These are phyloP conservation scores for Calcarius ornatus DNA, from an alignment of 2,113 vertebrate genomes.

Conservation along the genomic window DNA sequence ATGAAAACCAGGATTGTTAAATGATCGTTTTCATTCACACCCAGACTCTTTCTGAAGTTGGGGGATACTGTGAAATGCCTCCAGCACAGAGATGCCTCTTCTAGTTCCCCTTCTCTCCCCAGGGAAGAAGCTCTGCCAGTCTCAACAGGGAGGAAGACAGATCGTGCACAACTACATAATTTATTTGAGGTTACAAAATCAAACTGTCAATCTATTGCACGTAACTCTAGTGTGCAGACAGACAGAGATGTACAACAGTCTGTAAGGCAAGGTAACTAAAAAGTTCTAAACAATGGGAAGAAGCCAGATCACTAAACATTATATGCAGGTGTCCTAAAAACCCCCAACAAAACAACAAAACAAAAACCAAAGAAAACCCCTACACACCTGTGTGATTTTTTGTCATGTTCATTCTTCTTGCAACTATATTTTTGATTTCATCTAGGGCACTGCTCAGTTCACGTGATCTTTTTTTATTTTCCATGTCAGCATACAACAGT, in stretches of 20 bases:
- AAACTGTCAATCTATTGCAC: neutral
- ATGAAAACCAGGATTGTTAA: neutral
- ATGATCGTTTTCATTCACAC: neutral
- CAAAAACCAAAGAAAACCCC: neutral
- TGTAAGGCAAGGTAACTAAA: neutral
- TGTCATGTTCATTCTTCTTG: neutral
- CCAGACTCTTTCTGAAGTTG: neutral
- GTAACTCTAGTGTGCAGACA: neutral
- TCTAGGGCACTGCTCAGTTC: conserved; percentile 66
- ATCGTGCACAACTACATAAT: neutral
- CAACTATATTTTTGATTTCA: conserved; percentile 53
- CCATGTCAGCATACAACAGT: conserved; percentile 66
- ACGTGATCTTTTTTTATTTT: conserved; percentile 53
- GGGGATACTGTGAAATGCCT: neutral
- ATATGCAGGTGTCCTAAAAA: neutral
- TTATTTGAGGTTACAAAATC: neutral
- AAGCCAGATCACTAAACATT: neutral
- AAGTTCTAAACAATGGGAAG: neutral
- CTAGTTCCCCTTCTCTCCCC: neutral
- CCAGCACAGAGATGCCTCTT: neutral
- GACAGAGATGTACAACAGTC: neutral
- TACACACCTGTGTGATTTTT: conserved; percentile 66
- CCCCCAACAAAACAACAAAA: neutral
- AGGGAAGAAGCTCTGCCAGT: neutral
- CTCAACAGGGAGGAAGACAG: neutral